Conservation (phyloP, 2,888 invertebrate species). For the Mimachlamys varia region DNA sequence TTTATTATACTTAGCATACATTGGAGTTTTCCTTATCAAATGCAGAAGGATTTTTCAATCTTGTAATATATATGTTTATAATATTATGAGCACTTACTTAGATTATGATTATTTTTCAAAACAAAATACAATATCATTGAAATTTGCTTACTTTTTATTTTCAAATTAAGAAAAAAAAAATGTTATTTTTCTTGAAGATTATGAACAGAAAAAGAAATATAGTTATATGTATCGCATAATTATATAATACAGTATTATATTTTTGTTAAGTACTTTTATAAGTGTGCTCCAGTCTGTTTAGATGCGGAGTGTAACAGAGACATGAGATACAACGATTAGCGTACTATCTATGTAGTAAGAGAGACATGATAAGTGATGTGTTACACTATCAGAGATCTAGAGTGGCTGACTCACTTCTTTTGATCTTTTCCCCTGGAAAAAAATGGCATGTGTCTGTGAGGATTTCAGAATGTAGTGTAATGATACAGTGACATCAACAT, state of each 20-base stretch:
- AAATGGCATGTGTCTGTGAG: not conserved
- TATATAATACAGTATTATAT: not conserved
- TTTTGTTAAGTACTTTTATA: not conserved
- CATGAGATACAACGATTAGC: not conserved
- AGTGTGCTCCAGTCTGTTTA: not conserved
- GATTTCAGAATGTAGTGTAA: not conserved
- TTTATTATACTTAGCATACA: too few species aligned
- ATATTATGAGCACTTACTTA: too few species aligned
- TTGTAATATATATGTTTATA: too few species aligned
- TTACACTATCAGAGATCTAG: not conserved
- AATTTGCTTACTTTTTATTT: too few species aligned
- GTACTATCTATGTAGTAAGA: not conserved
- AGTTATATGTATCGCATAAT: not conserved
- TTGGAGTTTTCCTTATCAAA: too few species aligned
- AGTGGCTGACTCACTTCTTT: not conserved
- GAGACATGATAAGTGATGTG: not conserved
- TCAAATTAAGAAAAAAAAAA: too few species aligned
- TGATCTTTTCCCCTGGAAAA: slow-evolving; percentile 25
- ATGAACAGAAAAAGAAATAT: not conserved
- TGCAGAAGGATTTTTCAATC: too few species aligned
- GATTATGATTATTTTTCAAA: too few species aligned
- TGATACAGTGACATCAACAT: not conserved
- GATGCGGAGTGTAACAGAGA: not conserved
- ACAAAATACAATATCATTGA: too few species aligned
- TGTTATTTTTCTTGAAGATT: not conserved